These are phyloP conservation scores for Coelinius sp. DNA, from an alignment of 2,888 invertebrate species.

Conservation along the genomic window DNA sequence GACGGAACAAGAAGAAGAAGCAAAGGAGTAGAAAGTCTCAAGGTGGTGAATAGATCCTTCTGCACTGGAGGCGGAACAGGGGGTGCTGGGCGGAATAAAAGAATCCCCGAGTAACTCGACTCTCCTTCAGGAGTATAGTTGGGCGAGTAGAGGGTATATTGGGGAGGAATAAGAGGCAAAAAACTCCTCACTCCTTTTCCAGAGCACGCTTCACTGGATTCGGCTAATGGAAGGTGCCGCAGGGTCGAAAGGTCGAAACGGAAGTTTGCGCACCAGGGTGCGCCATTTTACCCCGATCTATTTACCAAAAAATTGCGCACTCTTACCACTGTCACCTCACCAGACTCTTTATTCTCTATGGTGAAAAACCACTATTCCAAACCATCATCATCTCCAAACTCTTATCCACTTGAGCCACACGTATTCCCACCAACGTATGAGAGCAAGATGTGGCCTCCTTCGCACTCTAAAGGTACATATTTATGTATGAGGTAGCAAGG, in stretches of 20 bases:
- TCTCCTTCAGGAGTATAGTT: slow-evolving; percentile 25
- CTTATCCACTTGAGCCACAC: slow-evolving; percentile 23
- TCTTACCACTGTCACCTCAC: not conserved
- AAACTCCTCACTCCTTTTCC: slow-evolving; percentile 29
- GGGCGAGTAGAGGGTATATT: not conserved
- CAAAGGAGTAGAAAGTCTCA: slow-evolving; percentile 15
- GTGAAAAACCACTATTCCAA: slow-evolving; percentile 10
- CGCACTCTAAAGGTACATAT: slow-evolving; percentile 32
- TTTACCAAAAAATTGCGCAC: slow-evolving; percentile 27
- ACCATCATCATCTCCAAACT: slow-evolving; percentile 1
- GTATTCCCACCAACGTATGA: slow-evolving; percentile 8
- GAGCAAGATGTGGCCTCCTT: not conserved
- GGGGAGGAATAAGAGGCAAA: not conserved
- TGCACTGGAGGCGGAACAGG: not conserved
- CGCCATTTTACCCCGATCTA: slow-evolving; percentile 14
- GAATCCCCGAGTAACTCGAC: slow-evolving; percentile 36
- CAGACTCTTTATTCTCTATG: not conserved
- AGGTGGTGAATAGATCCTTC: slow-evolving; percentile 16
- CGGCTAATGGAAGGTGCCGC: slow-evolving; percentile 41
- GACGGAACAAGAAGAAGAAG: slow-evolving; percentile 10
- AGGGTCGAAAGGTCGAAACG: slow-evolving; percentile 38
- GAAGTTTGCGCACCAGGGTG: slow-evolving; percentile 35
- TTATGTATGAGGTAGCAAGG: slow-evolving; percentile 37
- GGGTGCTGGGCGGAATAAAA: slow-evolving; percentile 29
- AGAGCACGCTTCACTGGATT: slow-evolving; percentile 26